A percentile compares a stretch with the other conserved stretches of the same genome.
Conservation (phyloP, 2,888 invertebrate genomes). For the Phania funesta region DNA sequence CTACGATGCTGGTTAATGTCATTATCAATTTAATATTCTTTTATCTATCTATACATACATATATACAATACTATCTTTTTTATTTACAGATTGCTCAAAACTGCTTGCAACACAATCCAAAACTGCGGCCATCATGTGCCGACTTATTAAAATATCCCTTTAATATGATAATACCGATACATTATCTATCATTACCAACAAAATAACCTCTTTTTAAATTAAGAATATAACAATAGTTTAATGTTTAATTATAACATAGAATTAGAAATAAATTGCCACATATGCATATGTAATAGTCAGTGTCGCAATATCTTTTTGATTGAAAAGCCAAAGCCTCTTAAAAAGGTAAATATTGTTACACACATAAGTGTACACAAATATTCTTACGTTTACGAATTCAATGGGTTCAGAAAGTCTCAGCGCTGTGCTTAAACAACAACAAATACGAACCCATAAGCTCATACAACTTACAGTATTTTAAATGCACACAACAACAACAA, state of each 20-base stretch:
- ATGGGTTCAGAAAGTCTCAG: no score
- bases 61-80: neutral
- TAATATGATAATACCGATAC: constrained; percentile 79
- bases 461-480: no score
- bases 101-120: constrained; percentile 79
- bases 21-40: constrained; percentile 53
- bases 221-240: constrained; percentile 19
- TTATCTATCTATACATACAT: neutral
- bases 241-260: constrained; percentile 4
- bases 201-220: constrained; percentile 28
- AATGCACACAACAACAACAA: no score
- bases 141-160: constrained; percentile 79
- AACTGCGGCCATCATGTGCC: constrained; percentile 77
- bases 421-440: no score
- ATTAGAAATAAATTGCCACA: constrained; percentile 2
- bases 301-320: neutral
- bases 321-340: no score
- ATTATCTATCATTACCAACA: constrained; percentile 71
- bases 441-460: no score
- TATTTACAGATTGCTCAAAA: constrained; percentile 77
- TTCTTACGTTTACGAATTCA: no score
- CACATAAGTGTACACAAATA: no score
- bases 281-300: neutral
- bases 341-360: no score
- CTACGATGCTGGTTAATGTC: constrained; percentile 78